phyloP scores from a whole-genome alignment of 2,888 invertebrate species.

The Acanthosoma haemorrhoidale region DNA sequence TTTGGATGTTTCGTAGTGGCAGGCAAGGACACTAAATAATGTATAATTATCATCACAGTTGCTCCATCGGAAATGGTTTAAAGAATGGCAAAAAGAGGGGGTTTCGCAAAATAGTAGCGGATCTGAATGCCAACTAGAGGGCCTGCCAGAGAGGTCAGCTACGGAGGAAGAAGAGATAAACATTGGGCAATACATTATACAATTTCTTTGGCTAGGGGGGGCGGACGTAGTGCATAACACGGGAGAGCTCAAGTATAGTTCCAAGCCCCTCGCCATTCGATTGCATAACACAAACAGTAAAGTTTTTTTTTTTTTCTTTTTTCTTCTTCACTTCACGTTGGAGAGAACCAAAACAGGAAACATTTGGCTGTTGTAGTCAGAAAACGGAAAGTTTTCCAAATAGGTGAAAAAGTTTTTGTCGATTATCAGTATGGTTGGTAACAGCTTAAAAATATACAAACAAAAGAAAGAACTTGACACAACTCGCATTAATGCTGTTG shows the following conservation, averaged over 20 bases:
- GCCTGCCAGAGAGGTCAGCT: background rate
- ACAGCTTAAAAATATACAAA: too few relatives aligned
- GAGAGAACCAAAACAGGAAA: constrained; percentile 4
- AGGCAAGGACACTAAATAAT: too few relatives aligned
- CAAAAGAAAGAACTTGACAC: too few relatives aligned
- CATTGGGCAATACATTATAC: constrained; percentile 23
- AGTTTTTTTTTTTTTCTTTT: constrained; percentile 12
- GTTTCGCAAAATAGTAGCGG: background rate
- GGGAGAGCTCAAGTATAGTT: constrained; percentile 6
- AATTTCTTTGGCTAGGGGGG: constrained; percentile 22
- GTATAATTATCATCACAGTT: too few relatives aligned
- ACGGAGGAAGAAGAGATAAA: constrained; percentile 20
- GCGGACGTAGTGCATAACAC: constrained; percentile 20
- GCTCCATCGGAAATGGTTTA: too few relatives aligned
- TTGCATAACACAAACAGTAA: constrained; percentile 6
- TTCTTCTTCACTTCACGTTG: too few relatives aligned
- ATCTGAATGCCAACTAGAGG: background rate
- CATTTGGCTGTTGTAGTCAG: too few relatives aligned
- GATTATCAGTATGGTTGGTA: too few relatives aligned
- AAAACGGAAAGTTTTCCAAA: too few relatives aligned
- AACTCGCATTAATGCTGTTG: too few relatives aligned
- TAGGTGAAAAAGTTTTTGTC: too few relatives aligned
- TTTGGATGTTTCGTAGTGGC: too few relatives aligned
- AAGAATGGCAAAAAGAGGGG: background rate
- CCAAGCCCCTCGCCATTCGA: constrained; percentile 3